phyloP scores from a whole-genome alignment of 1,140 invertebrate species.

The Thaumatotibia leucotreta region DNA sequence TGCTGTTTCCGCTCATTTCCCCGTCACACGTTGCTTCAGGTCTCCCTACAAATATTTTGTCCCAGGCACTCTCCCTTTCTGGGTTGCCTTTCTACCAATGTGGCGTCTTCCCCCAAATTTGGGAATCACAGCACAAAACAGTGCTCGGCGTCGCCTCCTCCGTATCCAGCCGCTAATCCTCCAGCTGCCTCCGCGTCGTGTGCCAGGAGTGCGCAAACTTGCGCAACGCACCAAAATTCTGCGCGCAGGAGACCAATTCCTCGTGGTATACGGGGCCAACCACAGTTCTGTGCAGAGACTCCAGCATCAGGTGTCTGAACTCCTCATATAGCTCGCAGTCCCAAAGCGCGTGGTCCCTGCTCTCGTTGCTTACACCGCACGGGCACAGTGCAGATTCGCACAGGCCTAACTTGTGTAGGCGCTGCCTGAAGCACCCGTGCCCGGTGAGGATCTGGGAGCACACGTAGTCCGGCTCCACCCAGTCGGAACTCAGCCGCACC shows the following conservation, averaged over 20 bases:
- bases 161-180: not conserved
- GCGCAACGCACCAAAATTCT: not conserved
- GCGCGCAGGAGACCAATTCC: not conserved
- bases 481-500: not conserved
- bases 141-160: not conserved
- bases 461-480: conserved; percentile 18
- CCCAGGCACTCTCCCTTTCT: not conserved
- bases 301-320: not conserved
- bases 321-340: conserved; percentile 15
- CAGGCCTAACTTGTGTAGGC: conserved; percentile 16
- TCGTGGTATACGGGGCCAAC: not conserved
- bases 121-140: not conserved
- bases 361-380: conserved; percentile 9
- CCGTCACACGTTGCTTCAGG: not conserved
- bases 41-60: not conserved
- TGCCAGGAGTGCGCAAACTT: conserved; percentile 5
- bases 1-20: not conserved
- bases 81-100: not conserved
- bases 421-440: conserved; percentile 18
- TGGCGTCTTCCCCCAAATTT: not conserved
- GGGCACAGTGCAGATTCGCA: not conserved
- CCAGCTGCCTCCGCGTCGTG: not conserved
- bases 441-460: conserved; percentile 20
- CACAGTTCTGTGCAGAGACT: not conserved
- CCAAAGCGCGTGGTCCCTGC: no score